Evolutionary conservation across 2,797 vertebrate genomes (phyloP), one percentile per base, ranked within the genome.

Genomic region (Perodicticus potto): DNA sequence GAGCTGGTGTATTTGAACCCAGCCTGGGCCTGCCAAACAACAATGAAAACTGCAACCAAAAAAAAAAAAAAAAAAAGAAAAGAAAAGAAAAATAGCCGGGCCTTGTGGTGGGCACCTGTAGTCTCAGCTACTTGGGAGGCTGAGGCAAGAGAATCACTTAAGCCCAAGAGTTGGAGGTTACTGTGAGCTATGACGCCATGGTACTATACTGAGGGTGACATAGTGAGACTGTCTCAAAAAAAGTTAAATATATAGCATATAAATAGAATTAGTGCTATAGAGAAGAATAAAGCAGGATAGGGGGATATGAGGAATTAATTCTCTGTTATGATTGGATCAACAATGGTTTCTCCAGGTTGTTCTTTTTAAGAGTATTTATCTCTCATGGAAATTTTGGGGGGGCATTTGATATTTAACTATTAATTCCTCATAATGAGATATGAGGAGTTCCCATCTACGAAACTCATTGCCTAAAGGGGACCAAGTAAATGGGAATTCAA

Each of bases 401-500:
- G 4, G 17, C 93, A 70, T 87, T 61, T 96, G 63, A 72, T 61
- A 63, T 88, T 85, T 95, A 73, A 86, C 29, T 10, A 5, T 61
- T 89, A 37, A 59, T 57, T 89, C 20, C 55, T 89, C 14, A n/a
- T 89, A 19, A 89, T 1, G 63, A 76, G 19, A 49, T 91, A 45
- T 63, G 20, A 85, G 88, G n/a, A 78, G 22, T 65, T 93, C 40
- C 40, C 13, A 85, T 61, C 2, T 43, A 76, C 37, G 59, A 9
- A 70, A 55, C 29, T 94, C 17, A 72, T 81, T 69, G 12, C 92
- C 34, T 90, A 88, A 69, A 67, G 92, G 16, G n/a, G 89, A 72
- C 84, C 82, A 72, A 84, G 45, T 85, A 74, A 80, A 27, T 82
- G 12, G 67, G 95, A 93, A 78, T 91, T 83, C 92, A 73, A 70